These are phyloP conservation scores for Podocnemis expansa DNA, from an alignment of 2,113 vertebrate species.

Conservation along the genomic window DNA sequence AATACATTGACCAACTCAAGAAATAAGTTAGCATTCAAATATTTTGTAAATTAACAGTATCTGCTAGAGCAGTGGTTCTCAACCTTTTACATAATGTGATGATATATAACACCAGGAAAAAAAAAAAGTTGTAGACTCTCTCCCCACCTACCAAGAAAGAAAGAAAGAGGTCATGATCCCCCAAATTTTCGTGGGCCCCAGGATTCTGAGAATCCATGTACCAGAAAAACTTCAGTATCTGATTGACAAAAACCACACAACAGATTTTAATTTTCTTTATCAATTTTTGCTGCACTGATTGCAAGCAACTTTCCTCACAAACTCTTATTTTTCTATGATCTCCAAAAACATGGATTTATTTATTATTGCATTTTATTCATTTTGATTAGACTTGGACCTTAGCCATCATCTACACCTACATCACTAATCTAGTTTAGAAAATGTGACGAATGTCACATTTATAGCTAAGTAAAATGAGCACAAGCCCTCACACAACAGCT, in stretches of 20 bases:
- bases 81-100: not conserved
- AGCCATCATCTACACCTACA: conserved; percentile 32
- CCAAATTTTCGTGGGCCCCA: not conserved
- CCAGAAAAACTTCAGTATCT: not conserved
- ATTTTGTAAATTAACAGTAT: not conserved
- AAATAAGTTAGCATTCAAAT: not conserved
- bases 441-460: conserved; percentile 45
- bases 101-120: accelerated
- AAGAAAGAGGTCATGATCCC: accelerated
- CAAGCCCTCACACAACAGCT: conserved; percentile 47
- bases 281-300: not conserved
- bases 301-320: conserved; percentile 35
- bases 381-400: conserved; percentile 37
- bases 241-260: not conserved
- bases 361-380: not conserved
- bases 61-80: not conserved
- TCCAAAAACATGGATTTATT: conserved; percentile 53
- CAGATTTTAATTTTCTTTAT: not conserved
- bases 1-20: not conserved
- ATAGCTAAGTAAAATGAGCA: conserved; percentile 35
- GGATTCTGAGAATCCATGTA: not conserved
- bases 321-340: conserved; percentile 19
- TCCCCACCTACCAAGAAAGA: not conserved
- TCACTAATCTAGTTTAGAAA: conserved; percentile 53
- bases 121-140: not conserved